A percentile compares a stretch with the other conserved stretches of the same genome.
Conservation (phyloP, 2,797 vertebrate species). For the Leptatherina wallacei region DNA sequence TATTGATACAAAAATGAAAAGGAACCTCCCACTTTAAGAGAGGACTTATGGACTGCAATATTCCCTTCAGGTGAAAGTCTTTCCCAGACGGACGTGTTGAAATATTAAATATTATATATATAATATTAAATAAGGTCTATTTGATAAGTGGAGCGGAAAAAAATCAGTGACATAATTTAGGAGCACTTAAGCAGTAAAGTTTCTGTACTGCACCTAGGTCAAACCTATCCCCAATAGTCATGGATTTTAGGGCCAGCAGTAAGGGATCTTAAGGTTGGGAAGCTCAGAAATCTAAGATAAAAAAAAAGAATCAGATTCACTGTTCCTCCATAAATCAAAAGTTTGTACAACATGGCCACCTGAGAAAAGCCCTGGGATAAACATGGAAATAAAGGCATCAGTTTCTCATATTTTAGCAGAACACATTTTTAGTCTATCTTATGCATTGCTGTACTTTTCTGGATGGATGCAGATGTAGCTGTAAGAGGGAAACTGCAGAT, state of each 20-base stretch:
- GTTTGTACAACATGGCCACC: background rate
- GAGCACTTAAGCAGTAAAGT: background rate
- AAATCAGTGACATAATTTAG: background rate
- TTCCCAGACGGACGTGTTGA: background rate
- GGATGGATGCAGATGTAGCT: background rate
- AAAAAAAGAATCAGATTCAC: background rate
- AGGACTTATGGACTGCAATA: background rate
- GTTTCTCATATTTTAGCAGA: background rate
- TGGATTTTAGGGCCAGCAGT: background rate
- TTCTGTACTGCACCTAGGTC: too few species aligned
- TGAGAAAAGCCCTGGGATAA: background rate
- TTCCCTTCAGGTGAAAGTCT: background rate
- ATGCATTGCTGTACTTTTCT: background rate
- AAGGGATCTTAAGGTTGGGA: background rate
- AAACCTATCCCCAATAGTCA: background rate
- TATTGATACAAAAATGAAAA: too few species aligned
- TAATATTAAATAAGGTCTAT: too few species aligned
- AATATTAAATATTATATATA: too few species aligned
- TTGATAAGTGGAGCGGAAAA: too few species aligned
- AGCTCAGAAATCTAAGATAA: background rate
- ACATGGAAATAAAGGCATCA: background rate
- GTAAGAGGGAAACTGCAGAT: too few species aligned
- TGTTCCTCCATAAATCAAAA: too few species aligned
- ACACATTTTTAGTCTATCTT: background rate
- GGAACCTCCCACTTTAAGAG: background rate